Percentiles rank a stretch among this genome's conserved stretches.
phyloP scores from a whole-genome alignment of 2,888 invertebrate species.

The Plebejus argus region DNA sequence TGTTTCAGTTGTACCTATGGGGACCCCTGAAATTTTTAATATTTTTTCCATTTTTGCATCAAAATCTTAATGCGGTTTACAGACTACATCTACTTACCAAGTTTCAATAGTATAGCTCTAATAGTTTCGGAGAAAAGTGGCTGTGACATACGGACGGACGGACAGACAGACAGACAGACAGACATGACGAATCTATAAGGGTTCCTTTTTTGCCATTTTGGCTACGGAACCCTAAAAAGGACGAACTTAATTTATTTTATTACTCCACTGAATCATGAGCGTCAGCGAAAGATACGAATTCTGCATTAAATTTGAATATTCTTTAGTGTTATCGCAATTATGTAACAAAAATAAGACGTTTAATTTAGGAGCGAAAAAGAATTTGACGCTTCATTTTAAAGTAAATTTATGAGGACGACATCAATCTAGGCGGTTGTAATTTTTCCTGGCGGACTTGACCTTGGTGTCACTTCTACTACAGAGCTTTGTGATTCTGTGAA shows the following conservation, averaged over 20 bases:
- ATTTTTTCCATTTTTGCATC: too few relatives aligned
- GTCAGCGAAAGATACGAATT: conserved; percentile 10
- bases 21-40: too few relatives aligned
- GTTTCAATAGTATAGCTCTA: too few relatives aligned
- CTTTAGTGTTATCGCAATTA: conserved; percentile 14
- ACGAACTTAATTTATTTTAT: conserved; percentile 11
- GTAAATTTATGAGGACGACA: conserved; percentile 27
- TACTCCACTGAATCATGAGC: conserved; percentile 13
- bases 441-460: conserved; percentile 19
- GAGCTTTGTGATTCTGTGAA: not conserved
- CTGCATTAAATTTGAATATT: conserved; percentile 26
- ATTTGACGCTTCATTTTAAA: conserved; percentile 26
- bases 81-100: too few relatives aligned
- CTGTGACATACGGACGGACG: too few relatives aligned
- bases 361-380: conserved; percentile 15
- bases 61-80: too few relatives aligned
- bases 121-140: too few relatives aligned
- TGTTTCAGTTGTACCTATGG: too few relatives aligned
- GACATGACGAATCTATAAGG: too few relatives aligned
- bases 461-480: not conserved
- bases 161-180: too few relatives aligned
- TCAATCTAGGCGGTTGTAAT: conserved; percentile 27
- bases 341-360: conserved; percentile 17
- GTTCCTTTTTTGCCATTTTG: too few relatives aligned
- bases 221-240: too few relatives aligned